Evolutionary conservation across 2,113 vertebrate genomes (phyloP), one percentile per base, ranked within the genome.

Genomic region (Esox niger): DNA sequence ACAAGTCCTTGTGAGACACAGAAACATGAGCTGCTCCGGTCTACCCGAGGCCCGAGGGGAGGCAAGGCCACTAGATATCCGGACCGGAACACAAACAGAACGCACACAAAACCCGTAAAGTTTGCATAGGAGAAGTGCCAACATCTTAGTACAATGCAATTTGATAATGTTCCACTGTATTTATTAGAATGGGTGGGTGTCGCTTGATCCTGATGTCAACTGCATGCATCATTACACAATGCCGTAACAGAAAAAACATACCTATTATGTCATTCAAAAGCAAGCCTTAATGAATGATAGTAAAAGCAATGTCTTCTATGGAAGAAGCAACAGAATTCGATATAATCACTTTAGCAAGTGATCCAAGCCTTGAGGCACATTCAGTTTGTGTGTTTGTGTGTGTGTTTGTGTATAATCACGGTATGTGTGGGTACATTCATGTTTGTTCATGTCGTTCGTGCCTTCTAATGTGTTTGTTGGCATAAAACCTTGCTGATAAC

Each of bases 11-110:
- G 15, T 52, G 59, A 29, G 69, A 49, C 23, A 20, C 71, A 54
- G 79, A 62, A 75, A 75, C 21, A 49, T 63, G 68, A 80, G 61
- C 27, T 29, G 35, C 49, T 66, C 55, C 17, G 17, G 60, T 35
- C 43, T 38, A 56, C 25, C 59, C 64, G 49, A 61, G 46, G 33
- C 57, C 62, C 46, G 61, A 38, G 68, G 57, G 4, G 33, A 62
- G 62, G 58, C 17, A 15, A 38, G 25, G 23, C 0, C 26, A 56
- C 30, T 29, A 35, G 35, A 59, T 58, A 49, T 47, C n/a, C 30
- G 21, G 11, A 33, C 17, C 17, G 2, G 29, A 25, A 38, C 32
- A 38, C 23, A 65, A 9, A 31, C 26, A 64, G 0, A 54, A 66
- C 47, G 0, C n/a, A 8, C 1, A 4, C 47, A 52, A 9, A 21